Evolutionary conservation across 2,888 invertebrate species (phyloP).

Genomic region (Tachystola acroxantha): DNA sequence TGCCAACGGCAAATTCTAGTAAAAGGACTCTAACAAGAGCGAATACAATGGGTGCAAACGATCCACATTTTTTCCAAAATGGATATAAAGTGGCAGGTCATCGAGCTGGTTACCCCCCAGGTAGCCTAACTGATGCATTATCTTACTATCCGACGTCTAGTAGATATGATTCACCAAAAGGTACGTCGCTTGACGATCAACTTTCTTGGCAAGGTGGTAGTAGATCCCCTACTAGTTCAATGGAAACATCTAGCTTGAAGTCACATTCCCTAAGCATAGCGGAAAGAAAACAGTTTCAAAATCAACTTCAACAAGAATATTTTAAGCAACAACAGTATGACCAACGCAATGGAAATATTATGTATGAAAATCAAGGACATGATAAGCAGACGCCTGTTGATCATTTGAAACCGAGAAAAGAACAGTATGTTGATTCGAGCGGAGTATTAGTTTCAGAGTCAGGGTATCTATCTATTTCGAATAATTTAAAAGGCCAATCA

Average conservation of each 20-base stretch:
- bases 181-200: constrained; percentile 79
- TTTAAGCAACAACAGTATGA: constrained; percentile 75
- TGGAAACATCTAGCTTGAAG: constrained; percentile 75
- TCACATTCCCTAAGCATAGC: constrained; percentile 78
- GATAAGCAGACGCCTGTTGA: constrained; percentile 50
- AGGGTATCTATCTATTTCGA: constrained; percentile 86
- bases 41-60: constrained; percentile 74
- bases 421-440: constrained; percentile 62
- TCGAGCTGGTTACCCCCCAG: constrained; percentile 83
- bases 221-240: constrained; percentile 80
- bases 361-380: constrained; percentile 53
- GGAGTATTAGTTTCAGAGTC: constrained; percentile 86
- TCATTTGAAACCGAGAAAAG: constrained; percentile 52
- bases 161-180: constrained; percentile 76
- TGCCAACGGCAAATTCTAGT: constrained; percentile 50
- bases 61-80: constrained; percentile 77
- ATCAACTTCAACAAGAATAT: constrained; percentile 74
- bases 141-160: constrained; percentile 89
- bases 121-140: constrained; percentile 87
- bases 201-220: constrained; percentile 78
- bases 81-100: constrained; percentile 83
- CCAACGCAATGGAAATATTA: constrained; percentile 66
- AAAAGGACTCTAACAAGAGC: constrained; percentile 77
- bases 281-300: constrained; percentile 76
- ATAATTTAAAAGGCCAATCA: constrained; percentile 77